Evolutionary conservation across 1,140 invertebrate genomes (phyloP), one percentile per base, ranked within the genome.

Genomic region (Bradysia coprophila): DNA sequence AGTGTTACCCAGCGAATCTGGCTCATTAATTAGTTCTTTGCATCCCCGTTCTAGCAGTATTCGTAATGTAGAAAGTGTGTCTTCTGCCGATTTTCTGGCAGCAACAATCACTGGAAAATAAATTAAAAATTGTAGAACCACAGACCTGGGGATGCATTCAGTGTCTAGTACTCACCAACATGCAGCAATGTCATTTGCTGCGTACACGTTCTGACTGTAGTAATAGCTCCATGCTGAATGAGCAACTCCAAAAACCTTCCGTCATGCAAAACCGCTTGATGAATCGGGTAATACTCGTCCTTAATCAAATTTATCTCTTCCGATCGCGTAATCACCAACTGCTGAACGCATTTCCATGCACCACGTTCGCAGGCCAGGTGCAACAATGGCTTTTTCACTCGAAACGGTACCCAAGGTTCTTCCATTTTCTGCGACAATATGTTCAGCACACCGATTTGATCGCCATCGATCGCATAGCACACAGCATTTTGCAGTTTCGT

Each of bases 201-300:
- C 2, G 78, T 81, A 42, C 73, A 72, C 1, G 78, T 81, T 20
- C 72, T 56, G 2, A 80, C 78, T 3, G 67, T 74, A 2, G 75
- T 75, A 32, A 75, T 68, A 8, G 76, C 76, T n/a, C 75, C 75
- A 49, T 68, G 61, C 48, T 64, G 63, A 31, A 79, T 75, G 16
- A 80, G 57, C 23, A 78, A 52, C 49, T 77, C 74, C 5, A 80
- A 56, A 53, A 79, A 79, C 46, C 73, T 71, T 23, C 69, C 65
- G 46, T 78, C 72, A 50, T 78, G 75, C 21, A 77, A 61, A 5
- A 74, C 73, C 2, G 76, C 77, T 50, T 80, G 76, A 54, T 81
- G 78, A 40, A 81, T 77, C 5, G 78, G 78, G 61, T 76, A 80
- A 54, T 78, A 80, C 62, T 81, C 78, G 52, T 81, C 78, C 59